Evolutionary conservation across 2,888 invertebrate genomes (phyloP).

Genomic region (Rhingia campestris): DNA sequence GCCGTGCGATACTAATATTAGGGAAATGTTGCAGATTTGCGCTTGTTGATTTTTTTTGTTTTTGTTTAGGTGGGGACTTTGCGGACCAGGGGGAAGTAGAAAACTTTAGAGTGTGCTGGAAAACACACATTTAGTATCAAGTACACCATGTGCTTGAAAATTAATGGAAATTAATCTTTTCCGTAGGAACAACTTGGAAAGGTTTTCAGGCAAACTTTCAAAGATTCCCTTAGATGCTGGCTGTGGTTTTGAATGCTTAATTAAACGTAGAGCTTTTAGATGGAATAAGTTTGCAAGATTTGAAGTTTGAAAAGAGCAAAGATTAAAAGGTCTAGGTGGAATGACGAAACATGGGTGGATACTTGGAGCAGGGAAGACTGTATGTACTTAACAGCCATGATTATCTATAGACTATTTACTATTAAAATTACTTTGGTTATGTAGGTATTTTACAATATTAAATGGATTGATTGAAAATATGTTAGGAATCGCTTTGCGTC

Average conservation of each 20-base stretch:
- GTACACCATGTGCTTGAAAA: slow-evolving; percentile 31
- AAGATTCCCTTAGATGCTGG: slow-evolving; percentile 32
- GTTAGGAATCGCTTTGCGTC: too few species aligned
- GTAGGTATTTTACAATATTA: too few species aligned
- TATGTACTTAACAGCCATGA: too few species aligned
- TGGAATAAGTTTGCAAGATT: slow-evolving; percentile 22
- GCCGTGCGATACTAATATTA: slow-evolving; percentile 60
- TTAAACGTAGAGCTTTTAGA: slow-evolving; percentile 29
- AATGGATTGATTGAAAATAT: too few species aligned
- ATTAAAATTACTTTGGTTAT: too few species aligned
- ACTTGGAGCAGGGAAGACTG: too few species aligned
- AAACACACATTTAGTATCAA: slow-evolving; percentile 9
- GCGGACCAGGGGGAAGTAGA: slow-evolving; percentile 4
- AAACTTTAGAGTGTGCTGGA: slow-evolving; percentile 25
- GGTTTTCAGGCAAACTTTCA: slow-evolving; percentile 45
- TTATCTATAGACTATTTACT: too few species aligned
- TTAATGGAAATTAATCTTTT: slow-evolving; percentile 59
- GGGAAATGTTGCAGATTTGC: slow-evolving; percentile 49
- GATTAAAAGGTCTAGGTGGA: neutral
- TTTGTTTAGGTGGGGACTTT: neutral
- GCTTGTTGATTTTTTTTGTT: slow-evolving; percentile 1
- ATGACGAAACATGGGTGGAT: too few species aligned
- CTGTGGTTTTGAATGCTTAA: slow-evolving; percentile 57
- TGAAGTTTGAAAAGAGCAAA: neutral
- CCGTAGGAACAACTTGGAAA: slow-evolving; percentile 33